A percentile compares a stretch with the other conserved stretches of the same genome.
Evolutionary conservation across 2,888 invertebrate genomes (phyloP).

Genomic region (Hecatera dysodea): DNA sequence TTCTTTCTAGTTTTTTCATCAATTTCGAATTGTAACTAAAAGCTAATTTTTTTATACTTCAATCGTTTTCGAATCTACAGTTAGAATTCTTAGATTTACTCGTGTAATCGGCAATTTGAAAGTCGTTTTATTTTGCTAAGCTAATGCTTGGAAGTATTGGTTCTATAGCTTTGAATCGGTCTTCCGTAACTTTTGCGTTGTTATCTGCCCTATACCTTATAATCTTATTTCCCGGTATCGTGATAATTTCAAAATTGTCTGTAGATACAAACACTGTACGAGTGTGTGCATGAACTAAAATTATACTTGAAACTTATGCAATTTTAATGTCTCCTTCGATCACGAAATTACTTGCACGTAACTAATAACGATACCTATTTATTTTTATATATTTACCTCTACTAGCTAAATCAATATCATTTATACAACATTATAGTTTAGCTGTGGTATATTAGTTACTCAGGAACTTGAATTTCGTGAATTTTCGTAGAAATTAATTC

Average conservation of each 20-base stretch:
- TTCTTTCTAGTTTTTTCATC: neutral
- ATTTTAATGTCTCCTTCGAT: slow-evolving; percentile 3
- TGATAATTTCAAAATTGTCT: slow-evolving; percentile 29
- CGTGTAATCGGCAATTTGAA: neutral
- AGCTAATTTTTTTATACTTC: neutral
- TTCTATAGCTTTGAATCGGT: slow-evolving; percentile 19
- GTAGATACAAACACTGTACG: neutral
- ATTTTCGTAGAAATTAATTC: too few species aligned
- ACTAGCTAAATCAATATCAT: too few species aligned
- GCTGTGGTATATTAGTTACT: too few species aligned
- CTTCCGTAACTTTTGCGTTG: slow-evolving; percentile 13
- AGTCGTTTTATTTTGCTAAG: neutral
- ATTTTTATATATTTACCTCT: too few species aligned
- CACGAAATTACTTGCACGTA: neutral
- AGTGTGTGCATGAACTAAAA: slow-evolving; percentile 11
- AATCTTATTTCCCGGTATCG: slow-evolving; percentile 25
- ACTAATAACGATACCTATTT: too few species aligned
- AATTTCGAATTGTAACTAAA: neutral
- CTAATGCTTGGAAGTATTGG: neutral
- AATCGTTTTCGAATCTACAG: neutral
- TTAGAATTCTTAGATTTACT: neutral
- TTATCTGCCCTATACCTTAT: neutral
- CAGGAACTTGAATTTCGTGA: too few species aligned
- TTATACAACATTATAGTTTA: too few species aligned
- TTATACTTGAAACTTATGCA: neutral